Evolutionary conservation across 2,797 vertebrate genomes (phyloP).

Genomic region (Orientallactaga sibirica): DNA sequence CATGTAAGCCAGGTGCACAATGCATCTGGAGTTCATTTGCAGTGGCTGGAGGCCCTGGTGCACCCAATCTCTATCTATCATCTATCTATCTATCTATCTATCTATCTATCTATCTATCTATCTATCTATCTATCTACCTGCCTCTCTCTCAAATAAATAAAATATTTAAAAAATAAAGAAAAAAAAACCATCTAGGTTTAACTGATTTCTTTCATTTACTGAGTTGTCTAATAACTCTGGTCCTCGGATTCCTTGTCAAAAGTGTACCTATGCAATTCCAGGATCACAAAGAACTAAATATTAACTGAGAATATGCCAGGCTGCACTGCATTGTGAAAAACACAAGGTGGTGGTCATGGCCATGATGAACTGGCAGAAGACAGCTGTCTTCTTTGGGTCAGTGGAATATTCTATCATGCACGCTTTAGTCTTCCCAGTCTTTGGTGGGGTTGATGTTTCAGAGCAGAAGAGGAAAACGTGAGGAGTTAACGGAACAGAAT

Average conservation of each 20-base stretch:
- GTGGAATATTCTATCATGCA: background rate
- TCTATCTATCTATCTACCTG: too few relatives aligned
- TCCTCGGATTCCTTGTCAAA: constrained; percentile 5
- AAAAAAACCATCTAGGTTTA: background rate
- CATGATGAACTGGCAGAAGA: background rate
- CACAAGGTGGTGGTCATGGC: background rate
- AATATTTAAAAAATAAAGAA: too few relatives aligned
- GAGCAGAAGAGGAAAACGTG: background rate
- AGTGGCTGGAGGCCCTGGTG: too few relatives aligned
- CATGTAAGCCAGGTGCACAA: too few relatives aligned
- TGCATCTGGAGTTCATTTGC: too few relatives aligned
- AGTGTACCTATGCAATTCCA: background rate
- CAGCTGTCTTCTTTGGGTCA: background rate
- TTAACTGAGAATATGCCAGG: background rate
- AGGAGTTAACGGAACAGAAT: background rate
- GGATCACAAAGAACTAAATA: background rate
- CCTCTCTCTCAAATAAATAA: too few relatives aligned
- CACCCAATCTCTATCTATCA: too few relatives aligned
- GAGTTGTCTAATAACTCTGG: constrained; percentile 1
- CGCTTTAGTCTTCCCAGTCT: background rate
- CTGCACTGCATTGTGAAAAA: background rate
- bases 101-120: too few relatives aligned
- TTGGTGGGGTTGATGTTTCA: background rate
- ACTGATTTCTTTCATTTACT: constrained; percentile 4
- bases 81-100: too few relatives aligned